These are phyloP conservation scores for Nanorana parkeri DNA, from an alignment of 2,113 vertebrate genomes.

Conservation along the genomic window DNA sequence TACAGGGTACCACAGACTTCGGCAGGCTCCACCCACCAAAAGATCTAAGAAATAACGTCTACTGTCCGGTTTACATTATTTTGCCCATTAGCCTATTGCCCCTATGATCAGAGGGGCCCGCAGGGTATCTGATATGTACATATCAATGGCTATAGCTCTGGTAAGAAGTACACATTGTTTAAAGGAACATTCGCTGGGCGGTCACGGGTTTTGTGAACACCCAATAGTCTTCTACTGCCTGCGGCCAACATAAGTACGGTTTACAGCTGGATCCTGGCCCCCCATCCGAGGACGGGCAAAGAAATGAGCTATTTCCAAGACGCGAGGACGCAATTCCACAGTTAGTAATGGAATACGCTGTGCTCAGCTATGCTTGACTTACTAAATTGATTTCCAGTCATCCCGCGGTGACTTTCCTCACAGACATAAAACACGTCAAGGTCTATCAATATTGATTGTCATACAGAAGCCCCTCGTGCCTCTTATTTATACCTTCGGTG, in stretches of 20 bases:
- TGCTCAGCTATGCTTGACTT: conserved; percentile 46
- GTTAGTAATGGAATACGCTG: conserved; percentile 35
- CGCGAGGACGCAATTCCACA: conserved; percentile 5
- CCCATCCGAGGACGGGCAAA: not conserved
- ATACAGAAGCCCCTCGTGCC: not conserved
- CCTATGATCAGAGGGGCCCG: too few relatives aligned
- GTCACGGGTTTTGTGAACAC: too few relatives aligned
- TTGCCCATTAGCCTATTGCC: too few relatives aligned
- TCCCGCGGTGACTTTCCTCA: not conserved
- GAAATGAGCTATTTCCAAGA: conserved; percentile 28
- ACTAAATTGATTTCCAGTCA: conserved; percentile 50
- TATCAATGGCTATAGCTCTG: too few relatives aligned
- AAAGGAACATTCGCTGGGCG: too few relatives aligned
- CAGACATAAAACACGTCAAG: conserved; percentile 41
- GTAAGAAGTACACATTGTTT: not conserved
- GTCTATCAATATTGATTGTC: conserved; percentile 40
- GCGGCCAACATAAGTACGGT: too few relatives aligned
- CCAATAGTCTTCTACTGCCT: too few relatives aligned
- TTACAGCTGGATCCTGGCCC: not conserved
- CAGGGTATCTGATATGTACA: too few relatives aligned
- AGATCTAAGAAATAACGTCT: too few relatives aligned
- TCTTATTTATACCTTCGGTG: not conserved
- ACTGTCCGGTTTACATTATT: too few relatives aligned
- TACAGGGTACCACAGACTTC: too few relatives aligned
- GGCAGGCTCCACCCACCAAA: too few relatives aligned